phyloP scores from a whole-genome alignment of 2,113 vertebrate species.

The Opisthocomus hoazin region DNA sequence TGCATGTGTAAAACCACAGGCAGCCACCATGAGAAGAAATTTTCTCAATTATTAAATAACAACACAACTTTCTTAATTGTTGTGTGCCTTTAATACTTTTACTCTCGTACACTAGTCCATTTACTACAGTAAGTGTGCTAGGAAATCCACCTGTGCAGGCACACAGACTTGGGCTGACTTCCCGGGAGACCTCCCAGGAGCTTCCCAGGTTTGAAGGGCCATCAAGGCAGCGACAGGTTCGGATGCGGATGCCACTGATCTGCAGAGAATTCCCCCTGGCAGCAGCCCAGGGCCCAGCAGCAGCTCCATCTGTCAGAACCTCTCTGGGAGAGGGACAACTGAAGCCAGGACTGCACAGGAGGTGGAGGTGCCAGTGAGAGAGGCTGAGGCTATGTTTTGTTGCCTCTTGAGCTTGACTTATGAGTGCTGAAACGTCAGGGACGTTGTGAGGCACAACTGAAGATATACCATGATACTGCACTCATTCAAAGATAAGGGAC shows the following conservation, averaged over 20 bases:
- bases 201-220: neutral
- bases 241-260: neutral
- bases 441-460: neutral
- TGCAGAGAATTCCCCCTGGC: neutral
- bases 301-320: constrained; percentile 2
- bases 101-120: neutral
- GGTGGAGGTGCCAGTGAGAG: neutral
- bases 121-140: neutral
- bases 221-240: neutral
- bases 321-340: neutral
- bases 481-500: neutral
- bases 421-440: neutral
- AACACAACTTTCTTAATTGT: neutral
- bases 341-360: neutral
- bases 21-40: neutral
- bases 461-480: neutral
- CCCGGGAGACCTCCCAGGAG: neutral
- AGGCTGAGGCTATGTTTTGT: accelerated
- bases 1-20: neutral
- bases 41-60: neutral
- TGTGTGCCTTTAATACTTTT: neutral
- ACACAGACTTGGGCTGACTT: neutral
- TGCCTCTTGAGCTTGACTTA: neutral
- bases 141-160: neutral
- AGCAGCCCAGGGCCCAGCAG: neutral